These are phyloP conservation scores for Bos taurus DNA, from an alignment of 2,113 vertebrate genomes.

Conservation along the genomic window ARS-UCD2.0 NC_037337.1:20273001-20273500, in stretches of 20 bases:
- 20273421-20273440: background rate
- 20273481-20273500: background rate
- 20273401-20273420: background rate
- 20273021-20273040: background rate
- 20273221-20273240: background rate
- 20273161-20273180: background rate
- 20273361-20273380: background rate
- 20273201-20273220: background rate
- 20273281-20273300: background rate
- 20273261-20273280: background rate
- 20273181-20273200: background rate
- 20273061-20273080: background rate
- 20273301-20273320: background rate
- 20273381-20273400: background rate
- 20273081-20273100: background rate
- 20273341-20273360: background rate
- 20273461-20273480: background rate
- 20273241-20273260: background rate
- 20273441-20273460: background rate
- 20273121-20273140: background rate
- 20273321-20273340: background rate
- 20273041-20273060: background rate
- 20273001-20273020: background rate
- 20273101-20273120: background rate
- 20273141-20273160: background rate